Conservation (phyloP, 2,888 invertebrate species). For the Drosophila tanythrix region DNA sequence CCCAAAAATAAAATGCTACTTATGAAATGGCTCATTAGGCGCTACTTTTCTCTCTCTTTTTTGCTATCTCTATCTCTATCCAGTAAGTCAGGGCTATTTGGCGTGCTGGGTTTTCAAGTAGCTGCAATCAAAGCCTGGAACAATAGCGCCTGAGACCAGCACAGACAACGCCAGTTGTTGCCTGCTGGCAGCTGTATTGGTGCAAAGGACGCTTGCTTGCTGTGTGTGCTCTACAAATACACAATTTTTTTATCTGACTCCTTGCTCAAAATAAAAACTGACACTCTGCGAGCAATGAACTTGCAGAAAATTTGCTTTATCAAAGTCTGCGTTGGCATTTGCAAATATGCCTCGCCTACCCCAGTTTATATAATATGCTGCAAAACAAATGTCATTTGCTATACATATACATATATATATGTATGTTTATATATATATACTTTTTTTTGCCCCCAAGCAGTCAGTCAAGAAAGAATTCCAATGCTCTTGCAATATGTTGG, state of each 20-base stretch:
- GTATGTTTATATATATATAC: not conserved
- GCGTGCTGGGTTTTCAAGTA: conserved; percentile 64
- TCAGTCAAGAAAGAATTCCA: conserved; percentile 49
- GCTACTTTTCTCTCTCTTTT: not conserved
- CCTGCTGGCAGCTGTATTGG: conserved; percentile 66
- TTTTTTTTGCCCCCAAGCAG: conserved; percentile 29
- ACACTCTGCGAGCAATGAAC: conserved; percentile 58
- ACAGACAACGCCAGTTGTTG: conserved; percentile 28
- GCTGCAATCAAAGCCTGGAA: conserved; percentile 67
- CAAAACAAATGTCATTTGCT: conserved; percentile 65
- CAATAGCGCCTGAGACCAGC: conserved; percentile 42
- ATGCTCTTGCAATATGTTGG: conserved; percentile 62
- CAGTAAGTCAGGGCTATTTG: conserved; percentile 24
- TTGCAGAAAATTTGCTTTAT: conserved; percentile 56
- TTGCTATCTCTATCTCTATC: not conserved
- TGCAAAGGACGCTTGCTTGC: conserved; percentile 67
- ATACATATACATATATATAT: not conserved
- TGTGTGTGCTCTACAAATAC: conserved; percentile 18
- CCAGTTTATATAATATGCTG: conserved; percentile 25
- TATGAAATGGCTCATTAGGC: conserved; percentile 60
- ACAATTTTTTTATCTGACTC: not conserved
- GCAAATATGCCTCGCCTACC: conserved; percentile 43
- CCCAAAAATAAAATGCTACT: conserved; percentile 75
- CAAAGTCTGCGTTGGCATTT: conserved; percentile 45
- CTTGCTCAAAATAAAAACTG: conserved; percentile 27